A percentile compares a stretch with the other conserved stretches of the same genome.
These are phyloP conservation scores for Tamandua tetradactyla DNA, from an alignment of 2,797 vertebrate genomes.

Conservation along the genomic window DNA sequence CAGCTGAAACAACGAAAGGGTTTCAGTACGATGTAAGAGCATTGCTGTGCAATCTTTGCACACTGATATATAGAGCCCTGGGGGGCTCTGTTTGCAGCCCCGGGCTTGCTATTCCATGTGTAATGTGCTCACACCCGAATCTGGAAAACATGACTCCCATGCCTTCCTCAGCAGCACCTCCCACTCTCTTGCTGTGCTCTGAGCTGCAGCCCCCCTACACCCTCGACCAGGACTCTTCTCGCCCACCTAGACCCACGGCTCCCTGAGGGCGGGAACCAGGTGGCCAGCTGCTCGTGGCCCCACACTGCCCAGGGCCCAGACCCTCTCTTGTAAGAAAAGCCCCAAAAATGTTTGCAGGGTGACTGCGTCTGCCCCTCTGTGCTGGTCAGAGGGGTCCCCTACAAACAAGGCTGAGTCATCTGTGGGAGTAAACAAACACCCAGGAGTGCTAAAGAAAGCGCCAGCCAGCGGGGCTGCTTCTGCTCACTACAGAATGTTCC, in stretches of 20 bases:
- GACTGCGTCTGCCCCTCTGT: not conserved
- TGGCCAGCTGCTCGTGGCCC: not conserved
- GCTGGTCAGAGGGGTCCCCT: not conserved
- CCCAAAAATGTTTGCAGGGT: not conserved
- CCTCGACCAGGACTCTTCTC: no score
- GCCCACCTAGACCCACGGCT: not conserved
- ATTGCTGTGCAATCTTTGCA: rapidly evolving
- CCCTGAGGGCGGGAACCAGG: not conserved
- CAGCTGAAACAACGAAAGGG: rapidly evolving
- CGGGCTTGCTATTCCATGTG: rapidly evolving
- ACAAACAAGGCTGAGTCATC: not conserved
- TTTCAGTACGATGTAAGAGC: not conserved
- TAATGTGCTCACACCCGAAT: rapidly evolving
- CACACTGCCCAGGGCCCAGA: rapidly evolving
- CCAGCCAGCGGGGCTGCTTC: not conserved
- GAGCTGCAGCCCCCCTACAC: not conserved
- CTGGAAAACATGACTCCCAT: not conserved
- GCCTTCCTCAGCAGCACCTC: not conserved
- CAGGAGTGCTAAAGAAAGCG: not conserved
- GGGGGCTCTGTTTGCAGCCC: rapidly evolving
- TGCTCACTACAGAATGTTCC: not conserved
- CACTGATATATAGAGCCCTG: not conserved
- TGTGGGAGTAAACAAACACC: not conserved
- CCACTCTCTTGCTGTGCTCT: not conserved
- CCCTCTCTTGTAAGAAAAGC: not conserved